phyloP scores from a whole-genome alignment of 2,797 vertebrate genomes.

The Peromyscus attwateri region DNA sequence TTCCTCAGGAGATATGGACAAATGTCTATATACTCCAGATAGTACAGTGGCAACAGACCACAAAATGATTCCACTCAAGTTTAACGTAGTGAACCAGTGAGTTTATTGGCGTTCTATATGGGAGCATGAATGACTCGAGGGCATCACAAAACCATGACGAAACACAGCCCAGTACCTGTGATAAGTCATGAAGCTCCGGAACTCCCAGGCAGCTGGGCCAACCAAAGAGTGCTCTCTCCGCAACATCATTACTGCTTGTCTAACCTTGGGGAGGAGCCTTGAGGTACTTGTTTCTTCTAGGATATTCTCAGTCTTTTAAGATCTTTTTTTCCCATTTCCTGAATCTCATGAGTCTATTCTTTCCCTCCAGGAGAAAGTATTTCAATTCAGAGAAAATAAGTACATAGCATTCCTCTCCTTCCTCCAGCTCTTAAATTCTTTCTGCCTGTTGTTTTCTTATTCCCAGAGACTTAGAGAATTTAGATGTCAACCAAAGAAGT shows the following conservation, averaged over 20 bases:
- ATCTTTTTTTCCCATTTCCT: too few relatives aligned
- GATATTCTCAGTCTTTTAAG: too few relatives aligned
- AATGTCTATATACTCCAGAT: neutral
- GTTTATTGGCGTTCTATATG: neutral
- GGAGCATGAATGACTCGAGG: neutral
- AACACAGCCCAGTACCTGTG: neutral
- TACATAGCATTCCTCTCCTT: neutral
- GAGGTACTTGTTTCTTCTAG: neutral
- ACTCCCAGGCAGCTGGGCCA: neutral
- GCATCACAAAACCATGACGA: too few relatives aligned
- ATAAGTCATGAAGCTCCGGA: neutral
- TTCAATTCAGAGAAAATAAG: neutral
- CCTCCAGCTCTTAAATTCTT: neutral
- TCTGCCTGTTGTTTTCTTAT: neutral
- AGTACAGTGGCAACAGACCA: neutral
- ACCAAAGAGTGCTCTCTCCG: neutral
- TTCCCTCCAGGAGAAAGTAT: neutral
- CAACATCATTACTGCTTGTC: neutral
- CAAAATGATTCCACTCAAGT: neutral
- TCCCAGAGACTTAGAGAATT: neutral
- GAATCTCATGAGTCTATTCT: neutral
- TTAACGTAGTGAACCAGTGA: neutral
- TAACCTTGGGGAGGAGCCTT: neutral
- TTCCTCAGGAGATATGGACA: neutral
- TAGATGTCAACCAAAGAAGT: neutral